Evolutionary conservation across 2,797 vertebrate genomes (phyloP), one percentile per base, ranked within the genome.

Genomic region (Girardinus metallicus): DNA sequence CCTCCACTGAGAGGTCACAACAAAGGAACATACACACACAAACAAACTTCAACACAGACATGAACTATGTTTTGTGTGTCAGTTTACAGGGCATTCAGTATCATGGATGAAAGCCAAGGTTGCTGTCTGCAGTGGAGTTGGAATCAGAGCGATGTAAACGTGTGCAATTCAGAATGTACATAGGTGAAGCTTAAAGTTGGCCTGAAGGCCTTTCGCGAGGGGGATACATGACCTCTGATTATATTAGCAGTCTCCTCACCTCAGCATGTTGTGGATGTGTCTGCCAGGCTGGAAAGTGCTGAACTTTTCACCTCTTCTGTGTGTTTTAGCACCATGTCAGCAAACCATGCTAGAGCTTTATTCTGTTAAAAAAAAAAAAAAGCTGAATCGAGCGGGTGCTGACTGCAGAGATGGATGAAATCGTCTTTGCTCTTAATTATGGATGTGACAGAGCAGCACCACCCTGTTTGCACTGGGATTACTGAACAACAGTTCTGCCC

Each of bases 221-320:
- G 62, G 75, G 62, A 79, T 77, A 76, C 77, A 39, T 64, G 75
- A 75, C 74, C 80, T 80, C 72, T 83, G 83, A 86, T 91, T 86
- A 82, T 66, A 80, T 88, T 83, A 82, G 75, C 80, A 75, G 82
- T 88, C 75, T 87, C 81, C 51, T 86, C 87, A 87, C 81, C 85
- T 89, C 83, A 11, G 73, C 80, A 77, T 84, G 74, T 77, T 80
- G 72, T 68, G 73, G 79, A 41, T 47, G 16, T 53, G 76, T 84
- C 72, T 84, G 78, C 72, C 74, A 70, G 78, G 46, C 34, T 18
- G 2, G 74, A 75, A 83, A 77, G 79, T 79, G 80, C 39, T 88
- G 87, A 91, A 92, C 88, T 87, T 87, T 91, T 93, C 85, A 91
- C 88, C 89, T 86, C 86, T n/a, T 60, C 55, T 78, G 74, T 77